Base-by-base conservation (phyloP, 2,113 vertebrate genomes). In the Otis tarda region DNA sequence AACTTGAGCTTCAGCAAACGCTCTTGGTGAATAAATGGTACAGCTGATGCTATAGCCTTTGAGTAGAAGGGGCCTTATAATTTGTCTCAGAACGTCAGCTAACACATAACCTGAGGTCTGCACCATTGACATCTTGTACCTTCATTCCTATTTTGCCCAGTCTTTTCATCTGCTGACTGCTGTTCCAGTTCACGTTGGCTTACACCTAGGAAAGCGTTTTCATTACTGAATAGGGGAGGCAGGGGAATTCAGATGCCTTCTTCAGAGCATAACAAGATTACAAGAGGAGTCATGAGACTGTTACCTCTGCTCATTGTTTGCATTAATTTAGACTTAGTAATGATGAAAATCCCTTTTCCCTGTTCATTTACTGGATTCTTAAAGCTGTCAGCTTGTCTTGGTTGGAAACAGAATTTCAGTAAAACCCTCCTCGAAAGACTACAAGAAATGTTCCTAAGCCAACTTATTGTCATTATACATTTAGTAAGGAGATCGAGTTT, bases 401-500 rank as follows among this genome's bases (percentile, higher is more conserved):
- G 16, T 75, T 89, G 56, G 39, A 91, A 94, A 77, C 56, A 80
- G 56, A 80, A 94, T 96, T 97, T 97, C 88, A 92, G 65, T 88
- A 91, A 96, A 96, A 87, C 31, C 61, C 77, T 95, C 57, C 80
- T 71, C 4, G 7, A 95, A 95, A 86, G 87, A 95, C 79, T 84
- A 63, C 35, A 86, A 73, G 63, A 61, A 56, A 95, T 94, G 87
- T 83, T 93, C 61, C 65, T 92, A 95, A 94, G 89, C 80, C 93
- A 95, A 97, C 60, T 87, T 89, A 94, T 81, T 94, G 78, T 96
- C 91, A 97, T 95, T 95, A 97, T 96, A 93, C 84, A 92, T 76
- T 95, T 77, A 93, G n/a, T 89, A 85, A 89, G 71, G 85, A 92
- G 78, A 73, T 91, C 97, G 60, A 70, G 69, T 85, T 65, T 91